Evolutionary conservation across 2,113 vertebrate species (phyloP), one percentile per base, ranked within the genome.

Genomic region (Tyrannus savana): DNA sequence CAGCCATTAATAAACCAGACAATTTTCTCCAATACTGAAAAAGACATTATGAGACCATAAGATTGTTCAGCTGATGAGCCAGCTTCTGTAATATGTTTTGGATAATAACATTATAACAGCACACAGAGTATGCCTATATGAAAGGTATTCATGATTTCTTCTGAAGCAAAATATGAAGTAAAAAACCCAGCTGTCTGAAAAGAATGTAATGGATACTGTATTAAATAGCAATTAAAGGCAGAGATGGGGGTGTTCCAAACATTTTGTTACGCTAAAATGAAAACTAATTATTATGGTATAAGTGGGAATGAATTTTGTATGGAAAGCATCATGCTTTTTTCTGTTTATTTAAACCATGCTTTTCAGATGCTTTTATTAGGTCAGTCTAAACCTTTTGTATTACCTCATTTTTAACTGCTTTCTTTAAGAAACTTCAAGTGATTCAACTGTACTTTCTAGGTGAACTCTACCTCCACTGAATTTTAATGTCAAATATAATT

Each of bases 31-130:
- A 81, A 31, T 47, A 39, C 41, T 60, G 74, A 56, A 47, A 84
- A 80, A 87, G 55, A 37, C 56, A 89, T 53, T 75, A 37, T 56
- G 39, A 95, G 37, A 69, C 52, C 12, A 37, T 37, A 52, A 93
- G 95, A 89, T 79, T 84, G 37, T 79, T 82, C 77, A 62, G 24
- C 23, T 79, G 84, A 96, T 94, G 66, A 78, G 24, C 35, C 31
- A 64, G 37, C 53, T 72, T 58, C 69, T 78, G 28, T 75, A 87
- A 82, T 87, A 74, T 84, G 41, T 68, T 97, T 93, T 14, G 1
- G 84, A 46, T 79, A 85, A 89, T 46, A 76, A 25, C 10, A 8
- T 84, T 93, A 23, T 53, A 89, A 58, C 41, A 55, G 31, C 49
- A 52, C 53, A 22, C 39, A 87, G 41, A 5, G 0, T 56, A 35